These are phyloP conservation scores for Tympanoctomys barrerae DNA, from an alignment of 2,797 vertebrate genomes.

Conservation along the genomic window DNA sequence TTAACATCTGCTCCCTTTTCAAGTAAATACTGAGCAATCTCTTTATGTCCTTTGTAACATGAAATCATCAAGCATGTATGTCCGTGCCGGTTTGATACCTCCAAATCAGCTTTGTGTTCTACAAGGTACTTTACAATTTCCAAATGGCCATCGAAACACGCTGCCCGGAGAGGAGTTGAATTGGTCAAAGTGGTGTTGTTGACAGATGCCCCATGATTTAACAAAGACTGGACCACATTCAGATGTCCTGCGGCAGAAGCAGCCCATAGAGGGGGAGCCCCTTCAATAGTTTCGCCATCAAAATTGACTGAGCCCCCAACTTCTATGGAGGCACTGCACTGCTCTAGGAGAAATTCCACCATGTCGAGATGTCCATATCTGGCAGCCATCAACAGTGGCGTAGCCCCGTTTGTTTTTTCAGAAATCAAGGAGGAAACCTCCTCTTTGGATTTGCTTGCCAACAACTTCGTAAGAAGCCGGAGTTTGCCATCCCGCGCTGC, in stretches of 20 bases:
- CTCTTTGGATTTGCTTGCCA: conserved; percentile 96
- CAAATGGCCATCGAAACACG: conserved; percentile 98
- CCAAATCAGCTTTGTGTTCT: conserved; percentile 97
- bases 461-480: conserved; percentile 96
- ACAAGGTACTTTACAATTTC: conserved; percentile 98
- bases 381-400: conserved; percentile 96
- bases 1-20: conserved; percentile 99
- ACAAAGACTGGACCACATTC: conserved; percentile 96
- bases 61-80: conserved; percentile 99
- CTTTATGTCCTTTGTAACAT: conserved; percentile 99
- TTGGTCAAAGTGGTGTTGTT: conserved; percentile 99
- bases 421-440: conserved; percentile 95
- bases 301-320: conserved; percentile 98
- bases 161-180: conserved; percentile 96
- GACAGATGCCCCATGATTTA: conserved; percentile 97
- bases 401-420: conserved; percentile 97
- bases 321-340: conserved; percentile 96
- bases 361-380: conserved; percentile 97
- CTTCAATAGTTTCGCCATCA: conserved; percentile 98
- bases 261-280: conserved; percentile 97
- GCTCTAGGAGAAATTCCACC: conserved; percentile 97
- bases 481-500: conserved; percentile 98
- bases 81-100: conserved; percentile 98
- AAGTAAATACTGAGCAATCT: conserved; percentile 97
- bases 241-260: conserved; percentile 97